Evolutionary conservation across 2,888 invertebrate genomes (phyloP).

Genomic region (Nomada fucata): DNA sequence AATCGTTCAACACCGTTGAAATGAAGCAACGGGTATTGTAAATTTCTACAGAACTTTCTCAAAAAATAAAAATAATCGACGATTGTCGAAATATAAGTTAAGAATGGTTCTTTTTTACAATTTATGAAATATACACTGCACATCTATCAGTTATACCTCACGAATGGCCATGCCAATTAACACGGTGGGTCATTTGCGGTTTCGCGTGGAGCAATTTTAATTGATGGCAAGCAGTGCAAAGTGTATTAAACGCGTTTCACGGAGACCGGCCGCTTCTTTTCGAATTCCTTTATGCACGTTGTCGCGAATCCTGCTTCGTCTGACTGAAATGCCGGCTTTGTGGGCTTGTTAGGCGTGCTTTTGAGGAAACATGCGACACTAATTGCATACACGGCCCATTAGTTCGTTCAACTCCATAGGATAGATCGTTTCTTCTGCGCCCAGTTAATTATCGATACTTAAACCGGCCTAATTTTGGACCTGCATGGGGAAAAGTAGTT

Average conservation of each 20-base stretch:
- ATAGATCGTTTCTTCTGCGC: slow-evolving; percentile 31
- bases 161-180: slow-evolving; percentile 5
- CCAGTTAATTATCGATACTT: slow-evolving; percentile 41
- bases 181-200: neutral
- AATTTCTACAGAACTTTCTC: no score
- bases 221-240: slow-evolving; percentile 35
- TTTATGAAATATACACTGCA: neutral
- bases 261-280: slow-evolving; percentile 28
- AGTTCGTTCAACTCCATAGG: slow-evolving; percentile 6
- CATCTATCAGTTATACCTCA: neutral
- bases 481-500: slow-evolving; percentile 9
- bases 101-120: no score
- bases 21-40: no score
- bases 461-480: slow-evolving; percentile 43
- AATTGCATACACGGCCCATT: slow-evolving; percentile 55
- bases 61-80: no score
- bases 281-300: slow-evolving; percentile 31
- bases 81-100: no score
- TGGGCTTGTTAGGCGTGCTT: slow-evolving; percentile 42
- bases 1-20: no score
- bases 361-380: slow-evolving; percentile 47
- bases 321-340: slow-evolving; percentile 38
- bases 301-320: slow-evolving; percentile 27
- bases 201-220: slow-evolving; percentile 11
- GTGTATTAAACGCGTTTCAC: slow-evolving; percentile 49